Evolutionary conservation across 2,888 invertebrate species (phyloP).

Genomic region (Xylocampa areola): DNA sequence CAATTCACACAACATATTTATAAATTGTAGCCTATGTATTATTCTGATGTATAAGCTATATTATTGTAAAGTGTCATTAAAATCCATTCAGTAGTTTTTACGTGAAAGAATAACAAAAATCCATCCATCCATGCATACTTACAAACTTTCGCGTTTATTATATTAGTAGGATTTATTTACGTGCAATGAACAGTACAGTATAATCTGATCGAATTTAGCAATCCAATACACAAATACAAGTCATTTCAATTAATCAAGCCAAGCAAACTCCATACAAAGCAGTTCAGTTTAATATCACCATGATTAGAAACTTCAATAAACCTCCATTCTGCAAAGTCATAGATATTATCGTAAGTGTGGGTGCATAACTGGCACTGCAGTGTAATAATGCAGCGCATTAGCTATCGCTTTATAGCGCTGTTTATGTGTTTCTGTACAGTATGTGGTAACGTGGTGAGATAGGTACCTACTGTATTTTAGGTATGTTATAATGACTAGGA

Average conservation of each 20-base stretch:
- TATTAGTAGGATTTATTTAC: no score
- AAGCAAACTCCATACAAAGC: conserved; percentile 27
- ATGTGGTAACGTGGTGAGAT: conserved; percentile 9
- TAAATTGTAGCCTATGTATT: no score
- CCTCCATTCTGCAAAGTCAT: conserved; percentile 30
- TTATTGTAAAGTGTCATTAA: no score
- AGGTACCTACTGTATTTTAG: not conserved
- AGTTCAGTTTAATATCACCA: conserved; percentile 25
- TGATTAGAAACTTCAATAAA: conserved; percentile 42
- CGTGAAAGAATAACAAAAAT: no score
- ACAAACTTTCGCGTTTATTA: no score
- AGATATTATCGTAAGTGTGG: conserved; percentile 49
- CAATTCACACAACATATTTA: no score
- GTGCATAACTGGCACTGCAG: conserved; percentile 44
- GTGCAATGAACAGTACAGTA: no score
- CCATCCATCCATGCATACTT: no score
- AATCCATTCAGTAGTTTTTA: no score
- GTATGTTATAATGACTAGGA: not conserved
- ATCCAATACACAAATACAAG: no score
- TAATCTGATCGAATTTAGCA: no score
- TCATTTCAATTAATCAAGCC: conserved; percentile 13
- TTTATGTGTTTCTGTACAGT: conserved; percentile 39
- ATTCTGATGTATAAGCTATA: no score
- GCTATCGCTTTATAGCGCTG: conserved; percentile 47
- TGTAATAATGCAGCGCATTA: conserved; percentile 50